Evolutionary conservation across 2,113 vertebrate species (phyloP), one percentile per base, ranked within the genome.

Genomic region (Opisthocomus hoazin): DNA sequence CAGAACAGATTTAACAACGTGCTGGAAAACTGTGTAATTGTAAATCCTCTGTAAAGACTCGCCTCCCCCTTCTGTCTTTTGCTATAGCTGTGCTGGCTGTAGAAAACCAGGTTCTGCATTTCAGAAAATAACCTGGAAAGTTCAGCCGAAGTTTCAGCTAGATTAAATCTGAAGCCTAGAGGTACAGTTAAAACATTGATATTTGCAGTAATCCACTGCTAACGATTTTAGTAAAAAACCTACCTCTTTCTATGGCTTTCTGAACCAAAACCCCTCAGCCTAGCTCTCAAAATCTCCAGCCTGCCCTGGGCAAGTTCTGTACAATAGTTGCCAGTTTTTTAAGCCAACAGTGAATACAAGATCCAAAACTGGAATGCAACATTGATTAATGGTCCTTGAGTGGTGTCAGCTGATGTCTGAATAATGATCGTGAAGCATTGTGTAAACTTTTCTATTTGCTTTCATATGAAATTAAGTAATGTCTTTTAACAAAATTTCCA

Each of bases 121-220:
- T 92, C 57, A 37, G 81, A 89, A 84, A 89, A 64, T 39, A 91
- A 71, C 24, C 11, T 64, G 70, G 54, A 69, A 81, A 90, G 75
- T 73, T 93, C 74, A 93, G 32, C 43, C 11, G 3, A 60, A 90
- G 61, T 39, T 80, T 80, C 45, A 61, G 14, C 27, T 87, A 45
- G 57, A 81, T 92, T 82, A 90, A 92, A 95, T 90, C 48, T 84
- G 64, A 93, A 90, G 64, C 56, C 83, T 74, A 86, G 88, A 77
- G 39, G 37, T 90, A 53, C 64, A 71, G 64, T 74, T 91, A 73
- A 90, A 85, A 60, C 57, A 48, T n/a, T 78, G 86, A 53, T 91
- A 57, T 39, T 93, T 2, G 1, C 37, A 61, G 46, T 75, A 90
- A 89, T 78, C 61, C 60, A 53, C 43, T 74, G 56, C 43, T 91